Base-by-base conservation (phyloP, 2,888 invertebrate species). In the Prosapia bicincta region DNA sequence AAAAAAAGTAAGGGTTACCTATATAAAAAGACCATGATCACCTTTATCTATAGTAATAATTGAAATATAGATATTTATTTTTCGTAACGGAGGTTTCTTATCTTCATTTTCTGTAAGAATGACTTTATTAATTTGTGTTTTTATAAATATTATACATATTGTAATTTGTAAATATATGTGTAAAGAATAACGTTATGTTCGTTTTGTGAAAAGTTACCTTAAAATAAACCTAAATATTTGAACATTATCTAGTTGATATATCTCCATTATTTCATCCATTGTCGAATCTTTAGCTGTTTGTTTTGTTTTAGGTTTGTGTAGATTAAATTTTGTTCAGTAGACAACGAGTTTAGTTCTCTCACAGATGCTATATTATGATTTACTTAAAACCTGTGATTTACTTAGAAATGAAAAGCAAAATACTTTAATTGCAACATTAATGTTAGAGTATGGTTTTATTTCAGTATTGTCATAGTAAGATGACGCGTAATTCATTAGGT, bases 141-240 rank as follows among this genome's bases (percentile, higher is more conserved):
- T 20, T 54, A 54, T 20, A 54, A 20, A 54, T 54, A 20, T 20
- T 54, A 54, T 54, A 54, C 7, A 54, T 54, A 54, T 54, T 54
- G 3, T 54, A 54, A 54, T 54, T 20, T 54, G 54, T 54, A 54
- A 54, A 54, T 54, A 54, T 54, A 54, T 20, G 54, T 54, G 54
- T 54, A 54, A 54, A 54, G n/a, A 20, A 54, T 54, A 54, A 54
- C n/a, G 54, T 54, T 54, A 54, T 54, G 54, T 54, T 54, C 54
- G 54, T 54, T 54, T 54, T 54, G 54, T 54, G 54, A 54, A 54
- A 54, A 54, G 54, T 54, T 54, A 54, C 54, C 54, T 54, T 54
- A 54, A 54, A 54, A 54, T 54, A 54, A 54, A 54, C 5, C 20
- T 54, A 54, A 54, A 54, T 54, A 54, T 54, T 54, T 54, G 54